Evolutionary conservation across 2,113 vertebrate genomes (phyloP).

Genomic region (Catharus bicknelli): DNA sequence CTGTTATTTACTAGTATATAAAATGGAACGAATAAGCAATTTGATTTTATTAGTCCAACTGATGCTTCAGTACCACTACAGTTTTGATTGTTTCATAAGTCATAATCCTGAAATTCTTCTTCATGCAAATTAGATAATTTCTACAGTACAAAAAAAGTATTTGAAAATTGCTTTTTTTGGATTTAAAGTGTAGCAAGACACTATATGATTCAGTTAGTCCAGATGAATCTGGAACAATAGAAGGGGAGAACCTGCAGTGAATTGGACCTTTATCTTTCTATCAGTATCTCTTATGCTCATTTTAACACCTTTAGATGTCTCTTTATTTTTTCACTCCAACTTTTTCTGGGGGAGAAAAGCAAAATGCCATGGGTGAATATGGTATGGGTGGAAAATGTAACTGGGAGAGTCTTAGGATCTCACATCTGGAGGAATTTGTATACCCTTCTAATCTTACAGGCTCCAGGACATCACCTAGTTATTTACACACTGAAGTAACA

Average conservation of each 20-base stretch:
- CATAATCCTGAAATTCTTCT: background rate
- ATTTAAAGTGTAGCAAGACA: background rate
- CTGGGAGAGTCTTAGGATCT: background rate
- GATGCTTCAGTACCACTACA: background rate
- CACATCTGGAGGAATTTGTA: background rate
- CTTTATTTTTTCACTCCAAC: background rate
- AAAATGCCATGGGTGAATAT: background rate
- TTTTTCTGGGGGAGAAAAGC: background rate
- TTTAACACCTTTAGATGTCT: rapidly evolving
- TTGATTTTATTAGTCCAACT: constrained; percentile 23
- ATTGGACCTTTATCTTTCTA: background rate
- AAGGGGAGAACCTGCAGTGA: rapidly evolving
- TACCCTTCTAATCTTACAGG: background rate
- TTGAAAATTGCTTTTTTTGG: background rate
- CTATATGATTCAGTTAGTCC: background rate
- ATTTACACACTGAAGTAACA: background rate
- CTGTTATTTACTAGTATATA: constrained; percentile 11
- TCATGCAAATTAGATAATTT: background rate
- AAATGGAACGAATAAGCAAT: background rate
- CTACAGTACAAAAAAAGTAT: background rate
- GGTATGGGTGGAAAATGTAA: background rate
- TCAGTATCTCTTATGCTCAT: background rate
- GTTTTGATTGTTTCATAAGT: background rate
- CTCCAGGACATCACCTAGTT: background rate
- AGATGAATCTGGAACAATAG: background rate